Base-by-base conservation (phyloP, 2,113 vertebrate species). In the Bubo scandiacus region DNA sequence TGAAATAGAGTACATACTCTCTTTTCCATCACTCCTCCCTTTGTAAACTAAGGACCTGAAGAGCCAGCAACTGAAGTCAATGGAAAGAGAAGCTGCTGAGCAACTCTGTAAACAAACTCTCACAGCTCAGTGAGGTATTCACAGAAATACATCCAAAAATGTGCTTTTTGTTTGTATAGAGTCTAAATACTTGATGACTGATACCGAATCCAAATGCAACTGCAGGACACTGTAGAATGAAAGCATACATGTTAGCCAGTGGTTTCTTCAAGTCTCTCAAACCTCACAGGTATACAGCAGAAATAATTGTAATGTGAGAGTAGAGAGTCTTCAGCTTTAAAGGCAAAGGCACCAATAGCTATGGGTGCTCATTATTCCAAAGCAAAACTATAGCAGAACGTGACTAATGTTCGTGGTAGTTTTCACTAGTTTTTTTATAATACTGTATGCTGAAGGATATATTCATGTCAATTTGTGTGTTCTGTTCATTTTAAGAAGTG, bases 101-200 rank as follows among this genome's bases (percentile, higher is more conserved):
- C 80, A 96, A 88, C 92, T 92, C 80, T 81, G 72, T 90, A 96
- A 96, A 95, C 80, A 94, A 96, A 91, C 86, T 42, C 55, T 92
- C 43, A 15, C 68, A 84, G 63, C 47, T 36, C 49, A 57, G 65
- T 88, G 86, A 94, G 47, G 17, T 94, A 95, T 79, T 86, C 65
- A 21, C 51, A 86, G 81, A 81, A 92, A 93, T 49, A 25, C 36
- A 74, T 80, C 71, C 55, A 88, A 93, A 90, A 92, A 75, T 79
- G 73, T 86, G 57, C 7, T 80, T 82, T 87, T 62, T 84, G 47
- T 93, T 86, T 75, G 47, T 75, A 59, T 12, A 70, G 29, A 6
- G 42, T 59, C 82, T 90, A 47, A 38, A 43, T 5, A 34, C 51
- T 66, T 32, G 10, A 12, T 38, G 38, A 27, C 51, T 66, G 22